Base-by-base conservation (phyloP, 2,113 vertebrate species). In the Chauna torquata region DNA sequence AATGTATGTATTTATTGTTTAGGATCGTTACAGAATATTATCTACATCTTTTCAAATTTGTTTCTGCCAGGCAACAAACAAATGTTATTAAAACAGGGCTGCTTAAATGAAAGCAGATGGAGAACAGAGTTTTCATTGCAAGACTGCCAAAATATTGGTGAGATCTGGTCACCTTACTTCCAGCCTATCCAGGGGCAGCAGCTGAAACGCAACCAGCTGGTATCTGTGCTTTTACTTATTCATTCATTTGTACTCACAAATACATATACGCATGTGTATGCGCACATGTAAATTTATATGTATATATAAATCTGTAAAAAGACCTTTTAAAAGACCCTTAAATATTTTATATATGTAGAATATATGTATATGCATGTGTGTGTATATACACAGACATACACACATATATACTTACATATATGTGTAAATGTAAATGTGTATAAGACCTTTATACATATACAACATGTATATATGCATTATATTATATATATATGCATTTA, bases 401-500 rank as follows among this genome's bases (percentile, higher is more conserved):
- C 12, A 11, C 12, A 38, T 4, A 38, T 44, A 17, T 3, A 59
- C 19, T 25, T 44, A n/a, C 5, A 59, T 11, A 40, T 50, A 24
- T 27, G 24, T 52, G 50, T 52, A 25, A 25, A 52, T 52, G 24
- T 52, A 52, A 23, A 14, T 52, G 49, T 50, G 24, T 52, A 30
- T 55, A 79, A 55, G 8, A 36, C 20, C 5, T 70, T 70, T 54
- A 74, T 42, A 28, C n/a, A 20, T 3, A 54, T 49, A 17, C 9
- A 52, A 27, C 50, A 52, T 13, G 24, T 27, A 27, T 27, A 52
- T 52, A 52, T 52, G 50, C 50, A 52, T 52, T 52, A 47, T 45
- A 66, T 30, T n/a, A 22, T n/a, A 38, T 20, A 38, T 20, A 2
- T 28, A 1, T 20, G 1, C 47, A 11, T 19, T 5, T 6, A 8